Base-by-base conservation (phyloP, 2,113 vertebrate species). In the Phainopepla nitens region DNA sequence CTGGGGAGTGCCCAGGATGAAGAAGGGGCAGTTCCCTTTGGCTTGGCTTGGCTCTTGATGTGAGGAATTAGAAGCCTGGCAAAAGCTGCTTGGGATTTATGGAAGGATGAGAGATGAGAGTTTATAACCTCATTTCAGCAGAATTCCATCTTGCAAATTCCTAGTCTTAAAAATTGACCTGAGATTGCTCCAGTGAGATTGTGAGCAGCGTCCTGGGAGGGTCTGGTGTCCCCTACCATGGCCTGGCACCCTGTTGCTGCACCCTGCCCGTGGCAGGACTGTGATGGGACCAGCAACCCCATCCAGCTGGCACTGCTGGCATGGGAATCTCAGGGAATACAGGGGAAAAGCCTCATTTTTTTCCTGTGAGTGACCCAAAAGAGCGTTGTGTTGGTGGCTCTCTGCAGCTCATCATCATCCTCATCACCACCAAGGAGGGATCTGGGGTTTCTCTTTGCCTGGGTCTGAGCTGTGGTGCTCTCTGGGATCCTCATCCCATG, bases 21-120 rank as follows among this genome's bases (percentile, higher is more conserved):
- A 49, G 82, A 68, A 62, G 1, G 18, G 54, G 44, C 39, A 39
- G 35, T 16, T 91, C 68, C 49, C 16, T 73, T 36, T 21, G 51
- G 19, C 45, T 28, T 5, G 50, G 36, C 41, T 87, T 77, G 82
- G 65, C n/a, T 78, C 4, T 4, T 9, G 70, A 20, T 28, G 71
- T 53, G 49, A 79, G 62, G 83, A 45, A 68, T 45, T 11, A 25
- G 45, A 73, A 62, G 25, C 28, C 42, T 58, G 78, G 51, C 39
- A 49, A 71, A 75, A 90, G 27, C 29, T 2, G 1, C 71, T 86
- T 76, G 44, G 51, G 72, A 1, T 72, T 85, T 39, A 18, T 41
- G 41, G 60, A 31, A 58, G 69, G 47, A 9, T 29, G 29, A 27
- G 19, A 66, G 22, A 0, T 0, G 33, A 25, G 42, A 0, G 0